Evolutionary conservation across 2,113 vertebrate genomes (phyloP).

Genomic region (Noctilio leporinus): DNA sequence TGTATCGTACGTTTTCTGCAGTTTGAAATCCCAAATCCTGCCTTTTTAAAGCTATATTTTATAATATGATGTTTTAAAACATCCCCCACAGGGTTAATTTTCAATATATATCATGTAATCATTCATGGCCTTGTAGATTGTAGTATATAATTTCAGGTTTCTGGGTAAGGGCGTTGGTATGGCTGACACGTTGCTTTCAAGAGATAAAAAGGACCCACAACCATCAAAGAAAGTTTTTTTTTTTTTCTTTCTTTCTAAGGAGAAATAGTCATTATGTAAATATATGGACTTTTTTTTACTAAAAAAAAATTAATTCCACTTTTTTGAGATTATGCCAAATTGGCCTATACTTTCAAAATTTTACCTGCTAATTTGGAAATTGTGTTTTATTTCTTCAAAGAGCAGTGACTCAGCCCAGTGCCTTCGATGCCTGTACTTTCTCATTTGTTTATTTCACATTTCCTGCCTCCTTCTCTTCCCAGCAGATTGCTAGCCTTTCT

Average conservation of each 20-base stretch:
- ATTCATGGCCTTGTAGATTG: neutral
- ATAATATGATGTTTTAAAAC: neutral
- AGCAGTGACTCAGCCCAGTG: neutral
- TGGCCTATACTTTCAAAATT: neutral
- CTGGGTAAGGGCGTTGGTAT: neutral
- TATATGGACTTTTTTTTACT: neutral
- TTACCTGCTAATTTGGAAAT: neutral
- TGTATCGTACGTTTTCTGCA: neutral
- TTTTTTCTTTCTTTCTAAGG: neutral
- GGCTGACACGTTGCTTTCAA: neutral
- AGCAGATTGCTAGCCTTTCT: neutral
- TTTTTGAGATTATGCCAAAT: neutral
- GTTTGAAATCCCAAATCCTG: neutral
- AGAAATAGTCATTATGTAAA: neutral
- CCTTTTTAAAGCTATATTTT: neutral
- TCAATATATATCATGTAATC: neutral
- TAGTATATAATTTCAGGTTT: neutral
- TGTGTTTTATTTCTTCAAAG: neutral
- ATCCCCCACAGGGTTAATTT: neutral
- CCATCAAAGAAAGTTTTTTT: neutral
- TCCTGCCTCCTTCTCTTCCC: neutral
- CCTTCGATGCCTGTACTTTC: neutral
- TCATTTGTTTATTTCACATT: neutral
- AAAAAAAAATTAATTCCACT: neutral
- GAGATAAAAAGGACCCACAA: neutral